Conservation (phyloP, 37 sponge, comb jelly and placozoan species). For the Aplysina aerophoba region DNA sequence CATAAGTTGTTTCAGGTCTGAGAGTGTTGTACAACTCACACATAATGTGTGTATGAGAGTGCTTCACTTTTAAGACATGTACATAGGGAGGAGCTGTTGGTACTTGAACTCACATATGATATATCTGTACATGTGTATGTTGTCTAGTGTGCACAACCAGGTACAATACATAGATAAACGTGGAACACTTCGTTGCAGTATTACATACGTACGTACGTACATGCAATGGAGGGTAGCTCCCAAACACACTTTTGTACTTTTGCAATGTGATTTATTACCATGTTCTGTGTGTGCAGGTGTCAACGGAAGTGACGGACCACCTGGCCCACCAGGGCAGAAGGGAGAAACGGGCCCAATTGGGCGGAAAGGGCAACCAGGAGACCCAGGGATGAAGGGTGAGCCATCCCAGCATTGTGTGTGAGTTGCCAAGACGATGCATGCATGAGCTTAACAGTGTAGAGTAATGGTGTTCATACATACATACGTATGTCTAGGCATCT, state of each 20-base stretch:
- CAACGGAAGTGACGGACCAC: neutral
- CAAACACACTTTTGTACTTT: too few relatives aligned
- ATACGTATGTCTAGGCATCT: too few relatives aligned
- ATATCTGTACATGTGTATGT: neutral
- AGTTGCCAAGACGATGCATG: too few relatives aligned
- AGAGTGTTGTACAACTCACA: neutral
- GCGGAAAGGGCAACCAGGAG: conserved; percentile 21
- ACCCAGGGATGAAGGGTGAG: conserved; percentile 19
- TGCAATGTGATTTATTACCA: too few relatives aligned
- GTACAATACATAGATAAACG: neutral
- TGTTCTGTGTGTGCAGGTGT: too few relatives aligned
- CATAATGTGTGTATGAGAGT: neutral
- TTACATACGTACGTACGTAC: too few relatives aligned
- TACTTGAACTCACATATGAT: neutral
- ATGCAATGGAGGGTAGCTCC: too few relatives aligned
- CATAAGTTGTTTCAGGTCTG: too few relatives aligned
- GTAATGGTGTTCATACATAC: too few relatives aligned
- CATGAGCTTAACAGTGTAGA: too few relatives aligned
- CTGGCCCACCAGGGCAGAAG: conserved; percentile 7
- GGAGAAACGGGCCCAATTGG: conserved; percentile 57
- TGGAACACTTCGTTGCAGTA: conserved; percentile 13
- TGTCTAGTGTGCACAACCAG: too few relatives aligned
- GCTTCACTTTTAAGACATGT: neutral
- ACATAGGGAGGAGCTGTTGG: neutral
- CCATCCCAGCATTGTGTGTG: too few relatives aligned